Evolutionary conservation across 2,888 invertebrate genomes (phyloP).

Genomic region (Drosophila leonis): DNA sequence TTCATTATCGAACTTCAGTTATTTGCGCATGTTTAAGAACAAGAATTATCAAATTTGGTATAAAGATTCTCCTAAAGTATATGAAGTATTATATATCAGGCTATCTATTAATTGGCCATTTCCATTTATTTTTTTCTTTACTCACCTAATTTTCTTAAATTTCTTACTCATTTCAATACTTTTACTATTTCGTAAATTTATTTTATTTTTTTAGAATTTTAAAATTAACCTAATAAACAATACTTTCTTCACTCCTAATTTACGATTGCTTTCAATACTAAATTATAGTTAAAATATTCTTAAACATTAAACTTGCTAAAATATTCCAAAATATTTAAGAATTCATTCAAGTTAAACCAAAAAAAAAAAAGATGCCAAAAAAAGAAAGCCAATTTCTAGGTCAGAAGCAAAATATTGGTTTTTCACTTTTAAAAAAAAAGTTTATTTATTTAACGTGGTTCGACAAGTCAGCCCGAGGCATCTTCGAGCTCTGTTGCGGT

Average conservation of each 20-base stretch:
- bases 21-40: too few species aligned
- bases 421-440: constrained; percentile 33
- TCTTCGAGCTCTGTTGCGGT: constrained; percentile 54
- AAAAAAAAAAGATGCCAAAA: constrained; percentile 28
- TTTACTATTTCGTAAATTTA: not conserved
- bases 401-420: constrained; percentile 44
- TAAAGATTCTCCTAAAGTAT: too few species aligned
- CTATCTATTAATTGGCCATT: too few species aligned
- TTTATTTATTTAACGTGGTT: constrained; percentile 63
- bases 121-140: not conserved
- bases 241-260: not conserved
- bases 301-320: not conserved
- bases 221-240: not conserved
- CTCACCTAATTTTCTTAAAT: not conserved
- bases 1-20: too few species aligned
- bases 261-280: not conserved
- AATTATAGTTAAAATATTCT: constrained; percentile 1
- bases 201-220: not conserved
- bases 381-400: constrained; percentile 74
- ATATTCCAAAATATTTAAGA: constrained; percentile 1
- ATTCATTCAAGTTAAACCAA: constrained; percentile 8
- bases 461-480: constrained; percentile 32
- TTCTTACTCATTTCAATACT: not conserved
- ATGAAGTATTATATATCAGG: too few species aligned
- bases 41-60: too few species aligned